A percentile compares a stretch with the other conserved stretches of the same genome.
phyloP scores from a whole-genome alignment of 2,113 vertebrate species.

The Narcine bancroftii region DNA sequence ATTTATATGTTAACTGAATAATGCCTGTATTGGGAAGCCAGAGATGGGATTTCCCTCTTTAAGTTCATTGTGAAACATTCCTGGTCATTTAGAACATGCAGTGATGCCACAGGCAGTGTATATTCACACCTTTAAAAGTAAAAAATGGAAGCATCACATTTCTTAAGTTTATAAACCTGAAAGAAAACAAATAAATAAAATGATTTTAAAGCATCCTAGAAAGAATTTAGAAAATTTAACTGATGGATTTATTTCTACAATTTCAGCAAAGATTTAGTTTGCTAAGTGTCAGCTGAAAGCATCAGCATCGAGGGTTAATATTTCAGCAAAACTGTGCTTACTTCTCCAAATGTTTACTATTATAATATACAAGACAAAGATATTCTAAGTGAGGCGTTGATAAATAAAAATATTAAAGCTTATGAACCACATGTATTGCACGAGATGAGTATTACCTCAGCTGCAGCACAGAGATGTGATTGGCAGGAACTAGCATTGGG shows the following conservation, averaged over 20 bases:
- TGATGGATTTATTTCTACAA: not conserved
- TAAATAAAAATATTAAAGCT: conserved; percentile 6
- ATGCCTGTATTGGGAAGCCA: conserved; percentile 1
- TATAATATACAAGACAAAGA: conserved; percentile 18
- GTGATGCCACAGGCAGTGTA: not conserved
- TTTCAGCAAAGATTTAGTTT: conserved; percentile 3
- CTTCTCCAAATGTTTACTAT: conserved; percentile 21
- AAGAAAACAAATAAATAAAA: conserved; percentile 15
- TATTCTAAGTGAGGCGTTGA: conserved; percentile 25
- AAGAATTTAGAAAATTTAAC: conserved; percentile 1
- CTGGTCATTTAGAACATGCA: not conserved
- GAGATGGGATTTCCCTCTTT: not conserved
- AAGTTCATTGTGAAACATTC: not conserved
- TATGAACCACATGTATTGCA: not conserved
- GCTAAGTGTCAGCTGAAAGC: not conserved
- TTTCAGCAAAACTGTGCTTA: conserved; percentile 36
- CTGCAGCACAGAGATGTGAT: not conserved
- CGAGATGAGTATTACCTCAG: not conserved
- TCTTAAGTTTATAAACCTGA: conserved; percentile 15
- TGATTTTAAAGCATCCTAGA: not conserved
- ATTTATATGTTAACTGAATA: not conserved
- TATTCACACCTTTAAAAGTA: not conserved
- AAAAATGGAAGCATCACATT: conserved; percentile 19
- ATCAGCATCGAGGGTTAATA: conserved; percentile 34
- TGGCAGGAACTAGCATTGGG: too few relatives aligned